Percentiles rank a stretch among this genome's conserved stretches.
phyloP scores from a whole-genome alignment of 2,888 invertebrate species.

The Bugulina stolonifera region DNA sequence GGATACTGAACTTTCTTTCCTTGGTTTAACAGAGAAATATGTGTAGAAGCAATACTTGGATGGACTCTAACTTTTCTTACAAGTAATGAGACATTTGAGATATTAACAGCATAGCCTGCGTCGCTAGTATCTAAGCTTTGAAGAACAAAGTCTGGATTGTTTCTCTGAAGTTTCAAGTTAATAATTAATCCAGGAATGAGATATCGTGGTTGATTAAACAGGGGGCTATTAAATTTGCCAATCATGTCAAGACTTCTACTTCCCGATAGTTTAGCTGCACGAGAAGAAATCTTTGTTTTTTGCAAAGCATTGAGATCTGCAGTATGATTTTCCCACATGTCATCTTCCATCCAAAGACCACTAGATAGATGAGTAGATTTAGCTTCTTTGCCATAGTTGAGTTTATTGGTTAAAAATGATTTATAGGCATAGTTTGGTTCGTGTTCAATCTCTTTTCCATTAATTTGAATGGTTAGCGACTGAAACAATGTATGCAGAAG shows the following conservation, averaged over 20 bases:
- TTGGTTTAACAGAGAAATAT: not conserved
- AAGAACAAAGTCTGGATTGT: not conserved
- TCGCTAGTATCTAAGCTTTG: not conserved
- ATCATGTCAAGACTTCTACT: not conserved
- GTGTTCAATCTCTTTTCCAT: not conserved
- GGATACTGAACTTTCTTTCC: not conserved
- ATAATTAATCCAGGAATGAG: not conserved
- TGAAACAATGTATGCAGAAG: not conserved
- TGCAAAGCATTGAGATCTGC: not conserved
- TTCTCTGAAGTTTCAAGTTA: not conserved
- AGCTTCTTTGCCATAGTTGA: not conserved
- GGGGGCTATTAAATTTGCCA: not conserved
- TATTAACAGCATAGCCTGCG: not conserved
- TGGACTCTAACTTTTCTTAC: not conserved
- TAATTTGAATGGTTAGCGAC: not conserved
- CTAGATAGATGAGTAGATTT: not conserved
- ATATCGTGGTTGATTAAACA: not conserved
- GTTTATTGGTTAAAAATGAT: not conserved
- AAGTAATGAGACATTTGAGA: not conserved
- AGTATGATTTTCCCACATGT: not conserved
- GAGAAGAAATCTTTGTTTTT: not conserved
- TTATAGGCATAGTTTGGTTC: not conserved
- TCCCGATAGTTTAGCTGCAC: not conserved
- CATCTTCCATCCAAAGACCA: not conserved
- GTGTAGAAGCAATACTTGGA: not conserved